Evolutionary conservation across 2,888 invertebrate genomes (phyloP).

Genomic region (Aporophyla nigra): DNA sequence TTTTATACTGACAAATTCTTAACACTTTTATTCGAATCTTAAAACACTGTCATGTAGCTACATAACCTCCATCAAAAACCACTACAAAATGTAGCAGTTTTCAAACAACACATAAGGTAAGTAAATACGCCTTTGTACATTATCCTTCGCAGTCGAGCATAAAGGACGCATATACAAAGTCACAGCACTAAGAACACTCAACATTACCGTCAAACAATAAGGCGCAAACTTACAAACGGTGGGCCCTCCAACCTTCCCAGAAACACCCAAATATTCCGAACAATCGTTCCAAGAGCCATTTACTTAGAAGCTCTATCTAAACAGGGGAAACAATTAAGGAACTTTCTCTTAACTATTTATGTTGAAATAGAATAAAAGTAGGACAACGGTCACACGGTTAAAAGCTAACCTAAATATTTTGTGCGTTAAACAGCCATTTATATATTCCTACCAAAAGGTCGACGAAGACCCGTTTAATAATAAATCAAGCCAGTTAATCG

Average conservation of each 20-base stretch:
- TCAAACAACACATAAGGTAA: conserved; percentile 14
- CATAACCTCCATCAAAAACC: not conserved
- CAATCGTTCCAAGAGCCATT: conserved; percentile 42
- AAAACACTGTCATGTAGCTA: no score
- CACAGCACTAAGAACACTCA: conserved; percentile 45
- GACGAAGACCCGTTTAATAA: conserved; percentile 80
- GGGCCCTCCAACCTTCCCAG: conserved; percentile 13
- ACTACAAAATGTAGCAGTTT: conserved; percentile 5
- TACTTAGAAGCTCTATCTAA: conserved; percentile 49
- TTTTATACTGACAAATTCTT: no score
- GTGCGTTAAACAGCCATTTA: conserved; percentile 70
- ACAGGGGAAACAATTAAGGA: conserved; percentile 55
- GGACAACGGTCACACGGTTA: conserved; percentile 44
- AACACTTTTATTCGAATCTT: no score
- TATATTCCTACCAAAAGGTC: conserved; percentile 72
- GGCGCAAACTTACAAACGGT: conserved; percentile 38
- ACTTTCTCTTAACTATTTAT: conserved; percentile 39
- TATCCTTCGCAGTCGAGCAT: conserved; percentile 13
- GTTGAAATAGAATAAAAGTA: conserved; percentile 40
- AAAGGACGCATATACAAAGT: conserved; percentile 37
- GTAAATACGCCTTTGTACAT: conserved; percentile 34
- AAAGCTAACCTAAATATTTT: conserved; percentile 78
- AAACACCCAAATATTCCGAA: conserved; percentile 50
- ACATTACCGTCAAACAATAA: conserved; percentile 52
- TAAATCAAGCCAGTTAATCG: conserved; percentile 79